Evolutionary conservation across 2,888 invertebrate species (phyloP).

Genomic region (Temnothorax ravouxi): DNA sequence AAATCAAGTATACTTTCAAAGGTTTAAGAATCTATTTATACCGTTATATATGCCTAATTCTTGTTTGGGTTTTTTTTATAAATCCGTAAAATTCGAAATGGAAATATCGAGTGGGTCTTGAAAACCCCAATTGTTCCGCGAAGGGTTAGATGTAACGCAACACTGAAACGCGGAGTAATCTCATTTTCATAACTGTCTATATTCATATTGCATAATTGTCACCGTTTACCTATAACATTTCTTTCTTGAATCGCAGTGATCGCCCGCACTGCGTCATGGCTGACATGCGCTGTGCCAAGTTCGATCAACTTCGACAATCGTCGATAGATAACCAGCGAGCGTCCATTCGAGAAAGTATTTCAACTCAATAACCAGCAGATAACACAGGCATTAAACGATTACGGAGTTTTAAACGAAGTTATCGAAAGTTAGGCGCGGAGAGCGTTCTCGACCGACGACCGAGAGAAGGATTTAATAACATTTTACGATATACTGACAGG

Average conservation of each 20-base stretch:
- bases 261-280: neutral
- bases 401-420: conserved; percentile 56
- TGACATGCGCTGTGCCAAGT: neutral
- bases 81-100: too few relatives aligned
- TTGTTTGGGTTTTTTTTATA: too few relatives aligned
- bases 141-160: neutral
- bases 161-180: neutral
- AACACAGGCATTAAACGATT: conserved; percentile 57
- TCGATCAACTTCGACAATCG: conserved; percentile 28
- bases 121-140: too few relatives aligned
- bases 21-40: too few relatives aligned
- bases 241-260: neutral
- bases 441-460: conserved; percentile 6
- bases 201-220: neutral
- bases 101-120: too few relatives aligned
- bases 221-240: neutral
- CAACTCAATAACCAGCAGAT: conserved; percentile 53
- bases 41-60: too few relatives aligned
- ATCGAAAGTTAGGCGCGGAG: conserved; percentile 48
- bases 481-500: conserved; percentile 50
- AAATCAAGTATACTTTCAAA: too few relatives aligned
- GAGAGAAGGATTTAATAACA: conserved; percentile 37
- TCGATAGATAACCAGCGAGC: conserved; percentile 24
- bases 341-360: conserved; percentile 49
- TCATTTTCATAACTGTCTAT: neutral